Evolutionary conservation across 2,113 vertebrate species (phyloP), one percentile per base, ranked within the genome.

Genomic region (Urocolius indicus): DNA sequence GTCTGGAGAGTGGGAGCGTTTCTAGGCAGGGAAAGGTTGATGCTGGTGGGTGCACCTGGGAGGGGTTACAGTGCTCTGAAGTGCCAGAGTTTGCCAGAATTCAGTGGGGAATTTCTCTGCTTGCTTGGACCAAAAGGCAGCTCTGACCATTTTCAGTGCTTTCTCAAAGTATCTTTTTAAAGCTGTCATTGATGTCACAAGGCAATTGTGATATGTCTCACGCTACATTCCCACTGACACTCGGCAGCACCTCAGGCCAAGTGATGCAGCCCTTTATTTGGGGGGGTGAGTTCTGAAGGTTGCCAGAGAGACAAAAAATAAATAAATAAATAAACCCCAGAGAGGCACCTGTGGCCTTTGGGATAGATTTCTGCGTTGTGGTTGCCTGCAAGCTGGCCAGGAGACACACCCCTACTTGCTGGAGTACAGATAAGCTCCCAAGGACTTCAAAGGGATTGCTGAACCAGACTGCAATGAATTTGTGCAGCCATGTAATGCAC

Each of bases 391-490:
- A 95, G 87, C 90, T 95, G 91, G 17, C 75, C 0, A 0, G 59
- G 86, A 90, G 96, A 83, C 95, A 96, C 91, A 95, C 96, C 94
- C 86, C 69, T 11, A 61, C 94, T 96, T 78, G 46, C 90, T 86
- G 75, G 71, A 94, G 87, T 55, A 85, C 68, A 94, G 97, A 96
- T 97, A 96, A 96, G 87, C 93, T 95, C 68, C 72, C 55, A 12
- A 77, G 66, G 85, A 93, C 96, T 97, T 97, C 97, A 97, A 96
- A 97, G 96, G 82, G 67, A 87, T 91, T 90, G 87, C 87, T 95
- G 92, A 96, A 83, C 15, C 94, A 94, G 75, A 13, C 61, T 84
- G 91, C 92, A 94, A 62, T 86, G 93, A 88, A 87, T 95, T 74
- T 83, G 75, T 93, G 71, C 87, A 85, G 71, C 69, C 87, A 54